Conservation (phyloP, 2,797 vertebrate genomes). For the Typhlichthys subterraneus region DNA sequence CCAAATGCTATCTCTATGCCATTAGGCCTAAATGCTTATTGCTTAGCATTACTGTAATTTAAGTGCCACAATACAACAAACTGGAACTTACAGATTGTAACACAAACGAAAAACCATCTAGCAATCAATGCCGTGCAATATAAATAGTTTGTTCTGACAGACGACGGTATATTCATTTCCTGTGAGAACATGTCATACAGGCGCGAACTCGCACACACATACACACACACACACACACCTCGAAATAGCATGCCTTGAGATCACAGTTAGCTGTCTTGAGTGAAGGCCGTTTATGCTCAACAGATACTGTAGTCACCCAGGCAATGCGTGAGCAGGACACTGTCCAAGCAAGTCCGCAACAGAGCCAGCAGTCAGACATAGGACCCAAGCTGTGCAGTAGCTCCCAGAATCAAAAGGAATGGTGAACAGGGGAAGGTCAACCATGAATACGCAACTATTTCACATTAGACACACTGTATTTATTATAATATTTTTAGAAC, state of each 20-base stretch:
- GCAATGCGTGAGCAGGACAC: constrained; percentile 16
- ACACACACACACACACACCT: constrained; percentile 14
- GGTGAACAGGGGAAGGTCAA: too few species aligned
- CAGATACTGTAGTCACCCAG: constrained; percentile 8
- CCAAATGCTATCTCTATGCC: too few species aligned
- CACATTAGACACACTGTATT: too few species aligned
- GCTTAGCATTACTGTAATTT: too few species aligned
- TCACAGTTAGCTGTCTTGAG: constrained; percentile 25
- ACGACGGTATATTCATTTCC: constrained; percentile 3
- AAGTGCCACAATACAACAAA: too few species aligned
- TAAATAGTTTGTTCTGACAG: constrained; percentile 4
- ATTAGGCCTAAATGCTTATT: too few species aligned
- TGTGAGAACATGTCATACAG: not conserved
- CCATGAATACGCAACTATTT: too few species aligned
- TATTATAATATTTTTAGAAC: too few species aligned
- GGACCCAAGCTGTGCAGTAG: not conserved
- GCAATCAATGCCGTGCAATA: not conserved
- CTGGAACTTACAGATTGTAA: not conserved
- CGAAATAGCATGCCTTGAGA: constrained; percentile 23
- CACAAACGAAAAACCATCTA: not conserved
- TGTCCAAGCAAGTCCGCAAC: constrained; percentile 8
- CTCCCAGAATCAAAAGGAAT: not conserved
- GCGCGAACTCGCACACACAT: not conserved
- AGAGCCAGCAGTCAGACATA: constrained; percentile 3
- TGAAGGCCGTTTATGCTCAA: constrained; percentile 7